A percentile compares a stretch with the other conserved stretches of the same genome.
These are phyloP conservation scores for Ursus arctos DNA, from an alignment of 2,113 vertebrate genomes.

Conservation along the genomic window DNA sequence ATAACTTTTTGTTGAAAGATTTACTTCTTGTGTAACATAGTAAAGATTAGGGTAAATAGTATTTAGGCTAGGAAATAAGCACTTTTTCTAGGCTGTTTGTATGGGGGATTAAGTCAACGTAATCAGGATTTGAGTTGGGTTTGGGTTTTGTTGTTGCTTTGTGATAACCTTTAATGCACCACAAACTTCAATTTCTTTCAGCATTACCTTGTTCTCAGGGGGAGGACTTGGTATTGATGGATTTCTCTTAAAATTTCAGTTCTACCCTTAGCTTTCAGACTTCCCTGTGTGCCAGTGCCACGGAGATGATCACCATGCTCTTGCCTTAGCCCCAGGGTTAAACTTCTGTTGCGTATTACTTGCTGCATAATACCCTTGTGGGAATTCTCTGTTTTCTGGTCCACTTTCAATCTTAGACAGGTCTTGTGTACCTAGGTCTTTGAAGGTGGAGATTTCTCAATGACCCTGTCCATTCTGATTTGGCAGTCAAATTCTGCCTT, in stretches of 20 bases:
- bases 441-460: not conserved
- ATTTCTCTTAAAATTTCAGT: not conserved
- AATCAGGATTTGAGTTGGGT: not conserved
- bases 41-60: not conserved
- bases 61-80: not conserved
- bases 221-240: not conserved
- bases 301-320: not conserved
- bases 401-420: not conserved
- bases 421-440: not conserved
- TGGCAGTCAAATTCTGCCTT: not conserved
- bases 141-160: not conserved
- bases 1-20: not conserved
- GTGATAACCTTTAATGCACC: not conserved
- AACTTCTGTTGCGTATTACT: not conserved
- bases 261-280: not conserved
- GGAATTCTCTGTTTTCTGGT: not conserved
- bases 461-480: not conserved
- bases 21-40: not conserved
- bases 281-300: not conserved
- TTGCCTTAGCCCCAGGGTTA: not conserved
- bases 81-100: not conserved
- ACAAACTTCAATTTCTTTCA: not conserved
- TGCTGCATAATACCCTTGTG: not conserved
- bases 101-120: not conserved
- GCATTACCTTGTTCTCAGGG: no score